Percentiles rank a stretch among this genome's conserved stretches.
Evolutionary conservation across 2,888 invertebrate genomes (phyloP).

Genomic region (Coenonympha glycerion): DNA sequence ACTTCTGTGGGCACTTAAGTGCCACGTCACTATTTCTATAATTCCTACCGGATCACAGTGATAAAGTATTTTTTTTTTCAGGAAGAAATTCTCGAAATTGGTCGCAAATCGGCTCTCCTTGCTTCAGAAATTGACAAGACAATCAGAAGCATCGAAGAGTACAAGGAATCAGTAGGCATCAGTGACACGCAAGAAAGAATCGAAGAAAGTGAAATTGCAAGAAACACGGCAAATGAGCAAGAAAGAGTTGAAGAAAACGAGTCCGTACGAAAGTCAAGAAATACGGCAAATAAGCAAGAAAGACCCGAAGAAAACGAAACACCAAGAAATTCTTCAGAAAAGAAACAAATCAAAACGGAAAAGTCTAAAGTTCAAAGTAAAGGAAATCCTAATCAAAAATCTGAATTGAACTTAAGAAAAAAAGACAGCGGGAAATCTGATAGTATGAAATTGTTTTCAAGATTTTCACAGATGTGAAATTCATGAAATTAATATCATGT

Average conservation of each 20-base stretch:
- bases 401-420: background rate
- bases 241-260: background rate
- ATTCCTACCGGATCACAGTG: no score
- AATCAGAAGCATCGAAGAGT: conserved; percentile 63
- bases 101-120: conserved; percentile 57
- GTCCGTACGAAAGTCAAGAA: background rate
- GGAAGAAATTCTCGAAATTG: conserved; percentile 66
- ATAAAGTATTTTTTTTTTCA: conserved; percentile 31
- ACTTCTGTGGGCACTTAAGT: no score
- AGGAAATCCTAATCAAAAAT: background rate
- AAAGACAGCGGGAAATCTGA: background rate
- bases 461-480: background rate
- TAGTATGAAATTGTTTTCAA: background rate
- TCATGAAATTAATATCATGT: no score
- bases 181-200: conserved; percentile 24
- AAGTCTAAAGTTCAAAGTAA: background rate
- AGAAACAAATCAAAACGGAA: background rate
- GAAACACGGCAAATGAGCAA: background rate
- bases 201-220: background rate
- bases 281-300: no score
- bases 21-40: no score
- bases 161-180: conserved; percentile 62
- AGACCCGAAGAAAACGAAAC: background rate
- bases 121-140: conserved; percentile 66
- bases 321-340: background rate